Evolutionary conservation across 2,888 invertebrate genomes (phyloP).

Genomic region (Pristionchus japonicus): DNA sequence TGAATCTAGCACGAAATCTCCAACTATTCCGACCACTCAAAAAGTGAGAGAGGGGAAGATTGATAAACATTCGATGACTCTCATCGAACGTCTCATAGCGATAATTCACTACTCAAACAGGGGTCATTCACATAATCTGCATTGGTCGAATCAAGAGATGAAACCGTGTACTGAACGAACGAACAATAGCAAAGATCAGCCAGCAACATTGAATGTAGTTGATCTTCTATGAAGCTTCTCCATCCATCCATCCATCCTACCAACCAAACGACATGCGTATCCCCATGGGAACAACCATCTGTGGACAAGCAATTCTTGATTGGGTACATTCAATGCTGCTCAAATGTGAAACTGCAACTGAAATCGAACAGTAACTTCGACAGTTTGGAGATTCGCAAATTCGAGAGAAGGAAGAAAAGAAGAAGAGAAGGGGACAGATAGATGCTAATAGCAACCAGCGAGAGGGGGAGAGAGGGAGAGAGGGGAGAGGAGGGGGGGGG

Average conservation of each 20-base stretch:
- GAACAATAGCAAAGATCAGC: too few relatives aligned
- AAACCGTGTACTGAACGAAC: not conserved
- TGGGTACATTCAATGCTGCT: not conserved
- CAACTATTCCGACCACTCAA: not conserved
- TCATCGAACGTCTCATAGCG: constrained; percentile 20
- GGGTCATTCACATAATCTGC: constrained; percentile 9
- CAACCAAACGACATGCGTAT: not conserved
- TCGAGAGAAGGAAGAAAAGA: not conserved
- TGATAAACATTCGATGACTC: constrained; percentile 21
- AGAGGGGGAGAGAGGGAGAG: too few relatives aligned
- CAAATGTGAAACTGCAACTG: not conserved
- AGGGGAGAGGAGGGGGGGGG: too few relatives aligned
- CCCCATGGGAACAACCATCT: not conserved
- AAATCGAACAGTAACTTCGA: not conserved
- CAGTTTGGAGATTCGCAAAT: not conserved
- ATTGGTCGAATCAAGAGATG: not conserved
- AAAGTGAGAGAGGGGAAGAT: not conserved
- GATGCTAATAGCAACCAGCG: constrained; percentile 5
- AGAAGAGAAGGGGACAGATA: not conserved
- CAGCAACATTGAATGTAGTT: too few relatives aligned
- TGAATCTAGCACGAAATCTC: not conserved
- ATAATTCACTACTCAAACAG: constrained; percentile 36
- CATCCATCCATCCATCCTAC: too few relatives aligned
- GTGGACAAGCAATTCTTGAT: not conserved
- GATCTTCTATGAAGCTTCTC: too few relatives aligned